Base-by-base conservation (phyloP, 2,113 vertebrate genomes). In the Malurus melanocephalus region DNA sequence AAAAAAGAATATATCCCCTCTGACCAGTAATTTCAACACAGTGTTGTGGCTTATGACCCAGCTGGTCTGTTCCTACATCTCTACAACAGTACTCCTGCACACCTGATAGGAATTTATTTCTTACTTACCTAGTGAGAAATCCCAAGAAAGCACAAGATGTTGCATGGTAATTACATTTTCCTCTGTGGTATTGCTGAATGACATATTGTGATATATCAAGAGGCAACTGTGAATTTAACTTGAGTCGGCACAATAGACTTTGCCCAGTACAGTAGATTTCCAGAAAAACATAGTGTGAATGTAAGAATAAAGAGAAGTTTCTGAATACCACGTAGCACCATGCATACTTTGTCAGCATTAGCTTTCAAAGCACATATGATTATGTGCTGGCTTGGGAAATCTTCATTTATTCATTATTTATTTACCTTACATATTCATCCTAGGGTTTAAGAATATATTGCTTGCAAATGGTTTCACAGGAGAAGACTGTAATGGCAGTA, bases 161-260 rank as follows among this genome's bases (percentile, higher is more conserved):
- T 90, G 81, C 72, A 87, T 71, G 78, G 60, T 94, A 94, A 94
- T 95, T 95, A 92, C 72, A 71, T 87, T 93, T 94, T 92, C 66
- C 84, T 95, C 90, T 64, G 86, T 76, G 66, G 79, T 68, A 76
- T 74, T 93, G 48, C 69, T 93, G 92, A 95, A 78, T 94, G 91
- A 89, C 78, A 78, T 82, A 59, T 51, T 94, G 75, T 85, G 93
- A 90, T 90, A 79, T 67, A 94, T 84, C 86, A 94, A 76, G 76
- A 94, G 79, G 88, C 90, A 95, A 59, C 90, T 93, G 88, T 89
- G 91, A 92, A 84, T 89, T 87, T 83, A 87, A 80, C 91, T 95
- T 89, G 60, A 88, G 64, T 92, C 69, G 60, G 81, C 80, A 60
- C 68, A 76, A 79, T 68, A 88, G 83, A 73, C 71, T 84, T 88